Evolutionary conservation across 2,888 invertebrate genomes (phyloP).

Genomic region (Fragum sueziense): DNA sequence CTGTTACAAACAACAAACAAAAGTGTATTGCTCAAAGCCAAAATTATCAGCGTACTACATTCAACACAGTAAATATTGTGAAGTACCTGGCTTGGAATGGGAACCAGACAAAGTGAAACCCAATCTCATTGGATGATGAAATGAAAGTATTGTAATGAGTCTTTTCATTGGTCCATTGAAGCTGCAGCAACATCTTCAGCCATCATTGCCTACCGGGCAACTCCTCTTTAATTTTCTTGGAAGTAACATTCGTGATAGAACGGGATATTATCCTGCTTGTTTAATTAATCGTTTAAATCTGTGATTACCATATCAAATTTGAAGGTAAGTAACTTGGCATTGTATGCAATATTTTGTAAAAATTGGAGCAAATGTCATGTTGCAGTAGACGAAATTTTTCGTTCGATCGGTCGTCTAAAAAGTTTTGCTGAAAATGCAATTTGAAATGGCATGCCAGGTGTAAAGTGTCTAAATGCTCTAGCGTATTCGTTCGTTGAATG

Average conservation of each 20-base stretch:
- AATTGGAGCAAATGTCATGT: too few relatives aligned
- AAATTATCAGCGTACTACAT: background rate
- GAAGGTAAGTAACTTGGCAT: too few relatives aligned
- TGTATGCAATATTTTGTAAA: too few relatives aligned
- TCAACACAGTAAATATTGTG: background rate
- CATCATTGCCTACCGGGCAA: background rate
- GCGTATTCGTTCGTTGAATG: background rate
- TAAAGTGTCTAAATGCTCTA: background rate
- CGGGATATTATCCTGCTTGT: background rate
- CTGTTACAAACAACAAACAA: too few relatives aligned
- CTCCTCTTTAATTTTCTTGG: background rate
- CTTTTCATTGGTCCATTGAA: background rate
- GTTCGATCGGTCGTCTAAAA: background rate
- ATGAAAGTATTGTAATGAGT: background rate
- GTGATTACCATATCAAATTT: background rate
- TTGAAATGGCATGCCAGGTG: conserved; percentile 13
- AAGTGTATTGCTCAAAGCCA: too few relatives aligned
- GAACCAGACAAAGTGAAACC: background rate
- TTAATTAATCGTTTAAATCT: background rate
- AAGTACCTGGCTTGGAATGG: background rate
- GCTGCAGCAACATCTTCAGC: background rate
- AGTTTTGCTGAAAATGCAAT: background rate
- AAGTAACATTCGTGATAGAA: background rate
- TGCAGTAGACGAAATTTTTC: background rate
- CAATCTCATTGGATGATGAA: background rate